These are phyloP conservation scores for Fregetta grallaria DNA, from an alignment of 2,113 vertebrate species.

Conservation along the genomic window DNA sequence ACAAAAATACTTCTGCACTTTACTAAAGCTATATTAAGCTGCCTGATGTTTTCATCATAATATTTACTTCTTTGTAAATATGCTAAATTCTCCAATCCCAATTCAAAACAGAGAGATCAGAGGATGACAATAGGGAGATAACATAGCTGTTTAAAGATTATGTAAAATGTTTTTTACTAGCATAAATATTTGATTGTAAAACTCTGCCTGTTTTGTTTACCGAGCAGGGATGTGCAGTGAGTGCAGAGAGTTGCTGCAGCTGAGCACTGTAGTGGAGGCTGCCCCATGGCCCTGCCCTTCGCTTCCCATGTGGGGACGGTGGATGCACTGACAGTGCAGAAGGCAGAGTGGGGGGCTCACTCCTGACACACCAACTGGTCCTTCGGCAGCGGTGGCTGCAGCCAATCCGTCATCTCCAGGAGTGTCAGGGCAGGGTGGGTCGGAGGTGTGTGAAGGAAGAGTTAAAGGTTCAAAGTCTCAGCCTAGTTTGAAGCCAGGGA, in stretches of 20 bases:
- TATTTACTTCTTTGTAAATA: slow-evolving; percentile 82
- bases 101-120: slow-evolving; percentile 75
- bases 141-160: slow-evolving; percentile 79
- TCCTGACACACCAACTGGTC: accelerated
- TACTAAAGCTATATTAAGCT: slow-evolving; percentile 69
- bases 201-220: slow-evolving; percentile 74
- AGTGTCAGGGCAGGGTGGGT: background rate
- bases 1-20: slow-evolving; percentile 68
- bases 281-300: background rate
- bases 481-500: background rate
- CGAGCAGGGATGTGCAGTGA: slow-evolving; percentile 40
- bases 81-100: slow-evolving; percentile 68
- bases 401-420: background rate
- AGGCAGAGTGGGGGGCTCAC: accelerated
- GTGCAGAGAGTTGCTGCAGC: background rate
- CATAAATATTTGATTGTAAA: slow-evolving; percentile 81
- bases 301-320: accelerated
- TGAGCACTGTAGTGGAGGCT: background rate
- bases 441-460: background rate
- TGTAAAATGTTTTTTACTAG: slow-evolving; percentile 73
- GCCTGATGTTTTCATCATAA: slow-evolving; percentile 75
- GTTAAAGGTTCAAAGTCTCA: background rate
- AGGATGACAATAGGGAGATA: slow-evolving; percentile 76
- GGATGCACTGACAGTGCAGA: background rate
- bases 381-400: background rate